A percentile compares a stretch with the other conserved stretches of the same genome.
Evolutionary conservation across 2,113 vertebrate species (phyloP).

Genomic region (Calypte anna): DNA sequence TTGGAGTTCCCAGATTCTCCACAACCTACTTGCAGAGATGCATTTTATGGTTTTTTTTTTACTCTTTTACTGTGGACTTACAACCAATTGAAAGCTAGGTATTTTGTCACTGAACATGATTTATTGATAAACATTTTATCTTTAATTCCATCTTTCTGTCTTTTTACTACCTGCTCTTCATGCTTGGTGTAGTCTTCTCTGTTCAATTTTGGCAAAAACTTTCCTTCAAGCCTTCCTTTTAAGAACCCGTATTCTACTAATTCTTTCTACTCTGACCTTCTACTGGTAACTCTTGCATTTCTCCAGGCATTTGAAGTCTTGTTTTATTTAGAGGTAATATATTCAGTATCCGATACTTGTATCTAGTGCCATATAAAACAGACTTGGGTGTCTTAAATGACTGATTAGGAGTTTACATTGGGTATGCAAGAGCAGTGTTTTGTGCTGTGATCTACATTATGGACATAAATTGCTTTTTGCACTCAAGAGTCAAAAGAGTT

Average conservation of each 20-base stretch:
- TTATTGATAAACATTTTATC: not conserved
- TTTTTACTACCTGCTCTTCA: not conserved
- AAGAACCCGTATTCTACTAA: not conserved
- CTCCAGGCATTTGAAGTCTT: not conserved
- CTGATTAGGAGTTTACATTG: not conserved
- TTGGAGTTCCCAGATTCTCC: not conserved
- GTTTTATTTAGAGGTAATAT: not conserved
- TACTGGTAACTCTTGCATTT: not conserved
- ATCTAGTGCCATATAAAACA: not conserved
- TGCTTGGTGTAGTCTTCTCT: not conserved
- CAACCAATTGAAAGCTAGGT: not conserved
- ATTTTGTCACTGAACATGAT: not conserved
- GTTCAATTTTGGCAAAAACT: not conserved
- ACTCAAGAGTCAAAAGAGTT: not conserved
- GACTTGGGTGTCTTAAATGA: not conserved
- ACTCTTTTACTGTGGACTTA: not conserved
- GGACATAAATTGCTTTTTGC: not conserved
- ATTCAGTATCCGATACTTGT: not conserved
- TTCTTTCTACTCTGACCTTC: not conserved
- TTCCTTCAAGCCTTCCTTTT: not conserved
- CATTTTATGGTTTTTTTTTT: not conserved
- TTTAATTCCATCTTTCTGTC: not conserved
- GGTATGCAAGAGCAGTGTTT: not conserved
- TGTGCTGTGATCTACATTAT: rapidly evolving
- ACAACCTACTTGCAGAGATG: not conserved